Evolutionary conservation across 2,113 vertebrate species (phyloP), one percentile per base, ranked within the genome.

Genomic region (Passer domesticus): DNA sequence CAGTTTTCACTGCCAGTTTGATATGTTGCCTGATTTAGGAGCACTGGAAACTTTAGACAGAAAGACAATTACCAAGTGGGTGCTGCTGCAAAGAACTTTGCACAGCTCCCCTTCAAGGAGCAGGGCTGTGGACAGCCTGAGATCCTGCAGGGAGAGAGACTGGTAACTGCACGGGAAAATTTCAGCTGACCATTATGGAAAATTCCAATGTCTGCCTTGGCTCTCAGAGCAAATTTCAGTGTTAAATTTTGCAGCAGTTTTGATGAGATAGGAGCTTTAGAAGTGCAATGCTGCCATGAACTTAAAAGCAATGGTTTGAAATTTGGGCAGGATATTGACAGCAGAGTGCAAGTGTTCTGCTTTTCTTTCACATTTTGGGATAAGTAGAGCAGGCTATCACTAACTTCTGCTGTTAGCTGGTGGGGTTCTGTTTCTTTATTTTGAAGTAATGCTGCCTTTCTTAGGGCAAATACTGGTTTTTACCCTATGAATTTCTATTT

Each of bases 91-190:
- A 74, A 87, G 49, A 27, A 70, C 74, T 86, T 39, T 22, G 10
- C 23, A 50, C n/a, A 44, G 47, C 41, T 72, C 5, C 2, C 7
- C 16, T 72, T 14, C 2, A 6, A 43, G 53, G 13, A 64, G 15
- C 19, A 50, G 67, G 23, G 35, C n/a, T 77, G 14, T 27, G 43
- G 12, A 60, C 16, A 70, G 43, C 55, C 55, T 35, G 56, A 39
- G 55, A 55, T 50, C 15, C 50, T 15, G 35, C 1, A 1, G 12
- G 21, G 30, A 50, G 25, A 35, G 7, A 67, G 20, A 55, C 16
- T 31, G 27, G 41, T 4, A 72, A 15, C 49, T 83, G 24, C 30
- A 41, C 0, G 0, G 33, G 39, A 23, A 30, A 47, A 63, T 37
- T 93, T 74, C 60, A 53, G 15, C 50, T 83, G 72, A 55, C 21